phyloP scores from a whole-genome alignment of 2,113 vertebrate species.

The Arizona elegans region DNA sequence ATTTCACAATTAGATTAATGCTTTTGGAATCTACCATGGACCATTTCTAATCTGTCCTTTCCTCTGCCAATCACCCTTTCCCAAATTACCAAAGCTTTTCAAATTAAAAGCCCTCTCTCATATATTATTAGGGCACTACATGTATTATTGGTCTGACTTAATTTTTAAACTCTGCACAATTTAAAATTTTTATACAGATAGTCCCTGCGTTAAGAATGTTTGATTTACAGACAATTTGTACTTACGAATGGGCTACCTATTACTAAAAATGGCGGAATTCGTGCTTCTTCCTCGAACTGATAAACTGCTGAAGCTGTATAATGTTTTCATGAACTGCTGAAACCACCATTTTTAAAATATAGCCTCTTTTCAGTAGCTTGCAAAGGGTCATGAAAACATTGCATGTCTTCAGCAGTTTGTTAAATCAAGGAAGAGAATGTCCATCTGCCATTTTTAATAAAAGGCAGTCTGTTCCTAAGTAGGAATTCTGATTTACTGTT shows the following conservation, averaged over 20 bases:
- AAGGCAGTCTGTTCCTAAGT: neutral
- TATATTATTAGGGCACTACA: neutral
- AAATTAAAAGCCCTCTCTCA: neutral
- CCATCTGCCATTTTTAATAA: neutral
- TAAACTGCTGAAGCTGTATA: neutral
- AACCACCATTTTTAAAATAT: neutral
- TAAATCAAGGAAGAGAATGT: neutral
- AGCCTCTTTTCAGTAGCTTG: neutral
- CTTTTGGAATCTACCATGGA: neutral
- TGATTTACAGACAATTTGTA: neutral
- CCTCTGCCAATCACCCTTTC: neutral
- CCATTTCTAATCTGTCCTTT: neutral
- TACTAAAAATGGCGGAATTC: neutral
- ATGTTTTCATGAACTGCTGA: neutral
- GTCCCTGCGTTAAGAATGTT: neutral
- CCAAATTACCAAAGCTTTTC: neutral
- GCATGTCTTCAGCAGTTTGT: neutral
- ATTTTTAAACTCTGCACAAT: neutral
- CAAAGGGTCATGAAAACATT: neutral
- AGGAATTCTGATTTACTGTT: neutral
- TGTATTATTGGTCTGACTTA: neutral
- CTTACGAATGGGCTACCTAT: neutral
- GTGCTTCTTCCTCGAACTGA: neutral
- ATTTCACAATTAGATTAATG: neutral
- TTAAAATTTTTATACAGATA: neutral